Evolutionary conservation across 1,140 invertebrate genomes (phyloP).

Genomic region (Pogonomyrmex californicus): DNA sequence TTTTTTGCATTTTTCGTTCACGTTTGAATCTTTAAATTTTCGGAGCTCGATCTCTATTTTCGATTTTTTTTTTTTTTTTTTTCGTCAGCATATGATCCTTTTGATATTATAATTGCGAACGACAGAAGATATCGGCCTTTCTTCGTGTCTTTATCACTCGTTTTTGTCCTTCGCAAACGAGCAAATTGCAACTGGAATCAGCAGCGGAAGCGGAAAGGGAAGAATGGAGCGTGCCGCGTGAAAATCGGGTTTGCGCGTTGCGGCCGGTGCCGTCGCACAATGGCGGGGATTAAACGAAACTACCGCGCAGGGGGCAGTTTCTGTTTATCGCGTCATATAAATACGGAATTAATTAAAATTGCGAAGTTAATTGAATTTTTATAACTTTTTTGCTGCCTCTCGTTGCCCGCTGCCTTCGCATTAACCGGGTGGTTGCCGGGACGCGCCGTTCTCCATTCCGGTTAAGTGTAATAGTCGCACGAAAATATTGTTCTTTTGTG

Average conservation of each 20-base stretch:
- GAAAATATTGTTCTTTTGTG: conserved; percentile 82
- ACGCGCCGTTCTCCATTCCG: conserved; percentile 73
- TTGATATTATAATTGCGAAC: neutral
- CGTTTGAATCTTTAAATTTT: neutral
- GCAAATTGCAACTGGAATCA: conserved; percentile 27
- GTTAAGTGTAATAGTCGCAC: conserved; percentile 83
- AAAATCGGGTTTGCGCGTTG: conserved; percentile 38
- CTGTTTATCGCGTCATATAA: conserved; percentile 82
- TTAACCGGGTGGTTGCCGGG: conserved; percentile 79
- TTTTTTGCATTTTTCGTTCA: neutral
- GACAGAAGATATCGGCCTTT: neutral
- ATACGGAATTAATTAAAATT: conserved; percentile 84
- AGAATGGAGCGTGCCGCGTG: conserved; percentile 12
- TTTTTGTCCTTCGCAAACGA: conserved; percentile 11
- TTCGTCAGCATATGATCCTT: neutral
- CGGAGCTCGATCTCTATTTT: neutral
- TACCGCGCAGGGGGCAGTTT: conserved; percentile 72
- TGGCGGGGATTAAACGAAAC: conserved; percentile 77
- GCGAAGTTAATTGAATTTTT: conserved; percentile 84
- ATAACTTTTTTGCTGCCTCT: conserved; percentile 73
- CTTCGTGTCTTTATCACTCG: neutral
- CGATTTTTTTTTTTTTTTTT: too few species aligned
- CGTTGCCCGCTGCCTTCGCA: conserved; percentile 46
- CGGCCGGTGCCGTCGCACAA: conserved; percentile 44
- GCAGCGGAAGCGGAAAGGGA: neutral